Evolutionary conservation across 2,888 invertebrate genomes (phyloP).

Genomic region (Branchipolynoe longqiensis): DNA sequence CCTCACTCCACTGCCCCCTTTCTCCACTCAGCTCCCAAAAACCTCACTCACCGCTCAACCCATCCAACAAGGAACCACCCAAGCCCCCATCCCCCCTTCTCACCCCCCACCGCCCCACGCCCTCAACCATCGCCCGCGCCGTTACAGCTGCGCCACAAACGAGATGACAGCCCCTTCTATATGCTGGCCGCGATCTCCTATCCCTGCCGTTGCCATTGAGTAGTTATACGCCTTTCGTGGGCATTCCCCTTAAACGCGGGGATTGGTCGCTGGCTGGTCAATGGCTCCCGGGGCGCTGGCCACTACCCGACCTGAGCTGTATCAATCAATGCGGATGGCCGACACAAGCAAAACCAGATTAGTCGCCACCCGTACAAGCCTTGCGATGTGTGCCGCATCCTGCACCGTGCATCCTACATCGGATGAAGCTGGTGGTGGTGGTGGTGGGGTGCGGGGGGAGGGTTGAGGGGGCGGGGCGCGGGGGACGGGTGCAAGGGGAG

Average conservation of each 20-base stretch:
- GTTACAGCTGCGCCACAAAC: too few relatives aligned
- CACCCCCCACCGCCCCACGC: background rate
- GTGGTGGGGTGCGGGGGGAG: background rate
- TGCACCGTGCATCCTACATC: background rate
- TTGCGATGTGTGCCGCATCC: conserved; percentile 30
- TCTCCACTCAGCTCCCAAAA: too few relatives aligned
- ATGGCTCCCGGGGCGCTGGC: conserved; percentile 15
- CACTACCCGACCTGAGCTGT: conserved; percentile 5
- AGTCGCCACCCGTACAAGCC: conserved; percentile 26
- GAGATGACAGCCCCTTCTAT: conserved; percentile 5
- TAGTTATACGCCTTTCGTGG: conserved; percentile 32
- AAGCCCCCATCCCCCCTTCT: background rate
- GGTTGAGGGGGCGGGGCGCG: background rate
- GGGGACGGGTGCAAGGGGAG: background rate
- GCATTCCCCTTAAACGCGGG: conserved; percentile 13
- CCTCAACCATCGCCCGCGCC: too few relatives aligned
- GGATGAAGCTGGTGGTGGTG: background rate
- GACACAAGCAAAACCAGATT: conserved; percentile 54
- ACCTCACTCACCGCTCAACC: too few relatives aligned
- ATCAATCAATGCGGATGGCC: conserved; percentile 42
- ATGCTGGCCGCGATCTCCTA: conserved; percentile 22
- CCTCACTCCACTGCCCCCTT: too few relatives aligned
- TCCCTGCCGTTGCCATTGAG: background rate
- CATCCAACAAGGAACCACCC: too few relatives aligned
- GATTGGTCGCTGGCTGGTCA: conserved; percentile 29